Base-by-base conservation (phyloP, 2,797 vertebrate species). In the Diglossa cyanea region DNA sequence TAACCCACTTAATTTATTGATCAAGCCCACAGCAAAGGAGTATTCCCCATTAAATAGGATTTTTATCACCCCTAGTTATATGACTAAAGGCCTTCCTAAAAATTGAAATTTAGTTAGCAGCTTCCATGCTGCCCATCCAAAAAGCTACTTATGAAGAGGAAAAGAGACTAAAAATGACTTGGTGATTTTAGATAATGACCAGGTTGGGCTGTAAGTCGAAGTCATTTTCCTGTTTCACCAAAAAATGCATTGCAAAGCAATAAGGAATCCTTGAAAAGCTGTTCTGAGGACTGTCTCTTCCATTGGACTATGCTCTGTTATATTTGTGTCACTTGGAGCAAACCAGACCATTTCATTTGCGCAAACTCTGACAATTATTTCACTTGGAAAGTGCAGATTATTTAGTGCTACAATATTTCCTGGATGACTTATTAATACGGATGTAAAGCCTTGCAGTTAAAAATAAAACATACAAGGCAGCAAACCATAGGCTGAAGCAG, bases 1-100 rank as follows among this genome's bases (percentile, higher is more conserved):
- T 98, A 98, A 98, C 98, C 96, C 94, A 74, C 95, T 98, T 98
- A 98, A 98, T 98, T 98, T 97, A 98, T 96, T 96, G 97, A 98
- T 97, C 93, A 94, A 97, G 91, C 83, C 96, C 87, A 93, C 50
- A 93, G 95, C 86, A 97, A 96, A 97, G 94, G 75, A 97, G 89
- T 79, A 95, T 94, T 97, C 77, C 85, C 83, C 76, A 94, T 97
- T 96, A 98, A 98, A 97, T 48, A 72, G 72, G 58, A 92, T 97
- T 98, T 98, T 97, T 97, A 98, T 98, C 97, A 97, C 93, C 86
- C 67, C 86, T 92, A 97, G 89, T 97, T 97, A 97, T 92, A 95
- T 54, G 93, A 74, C 67, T 95, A 96, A 97, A 97, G 91, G 88
- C 76, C 92, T 97, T 96, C 97, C 97, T 96, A 94, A 95, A 94